phyloP scores from a whole-genome alignment of 1,140 invertebrate genomes.

The Zaprionus ghesquierei region DNA sequence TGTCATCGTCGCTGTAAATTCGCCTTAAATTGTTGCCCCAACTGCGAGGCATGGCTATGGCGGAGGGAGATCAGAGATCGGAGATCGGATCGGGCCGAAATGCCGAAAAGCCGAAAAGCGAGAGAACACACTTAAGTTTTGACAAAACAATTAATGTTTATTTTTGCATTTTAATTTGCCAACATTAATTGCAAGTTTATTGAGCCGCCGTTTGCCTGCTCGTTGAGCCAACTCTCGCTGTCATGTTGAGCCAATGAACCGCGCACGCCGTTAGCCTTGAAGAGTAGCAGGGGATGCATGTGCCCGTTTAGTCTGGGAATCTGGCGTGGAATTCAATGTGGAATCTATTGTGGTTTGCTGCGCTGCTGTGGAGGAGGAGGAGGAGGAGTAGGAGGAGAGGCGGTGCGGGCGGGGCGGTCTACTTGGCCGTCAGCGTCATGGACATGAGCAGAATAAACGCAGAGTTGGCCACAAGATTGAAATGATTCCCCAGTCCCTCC shows the following conservation, averaged over 20 bases:
- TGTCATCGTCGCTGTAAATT: slow-evolving; percentile 38
- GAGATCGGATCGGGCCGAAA: no score
- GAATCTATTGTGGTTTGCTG: neutral
- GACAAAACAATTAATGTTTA: slow-evolving; percentile 81
- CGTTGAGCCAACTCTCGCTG: slow-evolving; percentile 43
- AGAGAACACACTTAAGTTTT: slow-evolving; percentile 58
- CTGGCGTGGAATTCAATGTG: neutral
- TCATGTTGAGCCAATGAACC: slow-evolving; percentile 65
- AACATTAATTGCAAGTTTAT: slow-evolving; percentile 82
- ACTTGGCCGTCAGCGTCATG: slow-evolving; percentile 54
- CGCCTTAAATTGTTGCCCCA: slow-evolving; percentile 38
- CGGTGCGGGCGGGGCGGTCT: neutral
- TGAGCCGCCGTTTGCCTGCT: slow-evolving; percentile 52
- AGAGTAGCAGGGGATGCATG: neutral
- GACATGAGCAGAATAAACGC: slow-evolving; percentile 59
- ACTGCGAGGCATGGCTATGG: slow-evolving; percentile 7
- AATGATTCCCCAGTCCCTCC: slow-evolving; percentile 46
- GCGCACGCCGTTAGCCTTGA: slow-evolving; percentile 58
- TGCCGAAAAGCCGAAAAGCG: neutral
- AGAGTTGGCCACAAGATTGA: slow-evolving; percentile 56
- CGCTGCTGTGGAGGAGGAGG: neutral
- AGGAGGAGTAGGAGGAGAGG: neutral
- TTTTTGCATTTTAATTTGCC: slow-evolving; percentile 81
- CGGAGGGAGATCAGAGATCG: neutral
- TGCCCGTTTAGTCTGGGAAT: neutral